Evolutionary conservation across 2,113 vertebrate genomes (phyloP).

Genomic region (Heterocephalus glaber): DNA sequence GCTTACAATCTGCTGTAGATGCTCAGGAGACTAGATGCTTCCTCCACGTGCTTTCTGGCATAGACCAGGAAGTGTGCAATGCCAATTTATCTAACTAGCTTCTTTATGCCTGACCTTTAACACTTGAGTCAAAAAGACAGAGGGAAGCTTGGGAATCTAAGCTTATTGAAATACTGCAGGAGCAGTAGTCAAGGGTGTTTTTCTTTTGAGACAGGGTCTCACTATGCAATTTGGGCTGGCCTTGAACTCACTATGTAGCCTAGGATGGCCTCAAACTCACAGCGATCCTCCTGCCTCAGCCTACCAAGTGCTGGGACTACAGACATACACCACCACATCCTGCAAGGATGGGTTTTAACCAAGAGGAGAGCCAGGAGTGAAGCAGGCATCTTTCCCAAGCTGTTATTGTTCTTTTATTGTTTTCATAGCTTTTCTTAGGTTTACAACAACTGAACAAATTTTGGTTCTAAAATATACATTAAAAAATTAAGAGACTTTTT

Average conservation of each 20-base stretch:
- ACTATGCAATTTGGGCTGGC: too few species aligned
- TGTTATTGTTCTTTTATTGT: neutral
- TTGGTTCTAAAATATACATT: neutral
- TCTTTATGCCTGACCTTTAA: neutral
- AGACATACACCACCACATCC: too few species aligned
- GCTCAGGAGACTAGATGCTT: neutral
- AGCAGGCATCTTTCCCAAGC: neutral
- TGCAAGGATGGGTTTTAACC: neutral
- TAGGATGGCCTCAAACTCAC: too few species aligned
- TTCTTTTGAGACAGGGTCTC: too few species aligned
- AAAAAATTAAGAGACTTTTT: neutral
- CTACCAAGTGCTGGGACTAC: too few species aligned
- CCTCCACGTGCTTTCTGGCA: neutral
- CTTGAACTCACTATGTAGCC: too few species aligned
- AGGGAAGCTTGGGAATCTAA: too few species aligned
- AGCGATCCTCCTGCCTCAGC: too few species aligned
- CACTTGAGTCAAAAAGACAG: neutral
- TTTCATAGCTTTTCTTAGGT: neutral
- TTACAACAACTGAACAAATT: neutral
- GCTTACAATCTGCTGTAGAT: neutral
- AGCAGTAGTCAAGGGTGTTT: too few species aligned
- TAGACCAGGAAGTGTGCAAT: neutral
- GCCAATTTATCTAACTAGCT: neutral
- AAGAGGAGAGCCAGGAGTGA: neutral
- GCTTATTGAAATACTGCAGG: too few species aligned